phyloP scores from a whole-genome alignment of 2,113 vertebrate genomes.

The Mirza zaza region DNA sequence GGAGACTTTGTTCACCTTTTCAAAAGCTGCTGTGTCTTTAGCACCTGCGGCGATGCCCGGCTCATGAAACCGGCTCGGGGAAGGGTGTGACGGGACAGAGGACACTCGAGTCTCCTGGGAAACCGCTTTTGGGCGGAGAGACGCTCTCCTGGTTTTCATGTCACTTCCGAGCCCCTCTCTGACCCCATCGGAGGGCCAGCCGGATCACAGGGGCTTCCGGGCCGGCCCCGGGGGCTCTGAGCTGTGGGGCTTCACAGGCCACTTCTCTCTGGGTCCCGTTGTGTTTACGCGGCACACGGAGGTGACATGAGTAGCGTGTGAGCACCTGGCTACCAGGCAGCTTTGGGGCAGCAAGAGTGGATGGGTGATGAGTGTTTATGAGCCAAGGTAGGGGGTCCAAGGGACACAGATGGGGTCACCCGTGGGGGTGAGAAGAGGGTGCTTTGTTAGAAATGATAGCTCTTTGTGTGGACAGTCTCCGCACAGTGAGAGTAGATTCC shows the following conservation, averaged over 20 bases:
- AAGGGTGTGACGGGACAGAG: accelerated
- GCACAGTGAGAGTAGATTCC: accelerated
- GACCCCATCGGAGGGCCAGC: too few species aligned
- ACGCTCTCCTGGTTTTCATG: not conserved
- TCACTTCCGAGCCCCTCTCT: accelerated
- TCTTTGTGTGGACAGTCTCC: accelerated
- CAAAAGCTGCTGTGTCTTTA: not conserved
- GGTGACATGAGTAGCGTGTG: accelerated
- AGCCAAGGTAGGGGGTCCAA: accelerated
- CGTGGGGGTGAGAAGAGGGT: not conserved
- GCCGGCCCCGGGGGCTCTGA: accelerated
- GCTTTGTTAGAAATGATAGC: accelerated
- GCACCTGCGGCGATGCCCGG: accelerated
- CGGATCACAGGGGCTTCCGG: too few species aligned
- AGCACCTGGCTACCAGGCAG: not conserved
- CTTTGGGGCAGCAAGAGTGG: accelerated
- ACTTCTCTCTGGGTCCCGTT: not conserved
- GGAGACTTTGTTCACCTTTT: not conserved
- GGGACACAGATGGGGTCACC: accelerated
- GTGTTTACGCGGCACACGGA: not conserved
- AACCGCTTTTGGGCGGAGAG: not conserved
- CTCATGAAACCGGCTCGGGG: accelerated
- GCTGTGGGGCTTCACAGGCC: accelerated
- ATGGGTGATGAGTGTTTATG: accelerated
- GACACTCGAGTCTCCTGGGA: not conserved